A percentile compares a stretch with the other conserved stretches of the same genome.
Conservation (phyloP, 2,888 invertebrate genomes). For the Rhodophaea formosa region DNA sequence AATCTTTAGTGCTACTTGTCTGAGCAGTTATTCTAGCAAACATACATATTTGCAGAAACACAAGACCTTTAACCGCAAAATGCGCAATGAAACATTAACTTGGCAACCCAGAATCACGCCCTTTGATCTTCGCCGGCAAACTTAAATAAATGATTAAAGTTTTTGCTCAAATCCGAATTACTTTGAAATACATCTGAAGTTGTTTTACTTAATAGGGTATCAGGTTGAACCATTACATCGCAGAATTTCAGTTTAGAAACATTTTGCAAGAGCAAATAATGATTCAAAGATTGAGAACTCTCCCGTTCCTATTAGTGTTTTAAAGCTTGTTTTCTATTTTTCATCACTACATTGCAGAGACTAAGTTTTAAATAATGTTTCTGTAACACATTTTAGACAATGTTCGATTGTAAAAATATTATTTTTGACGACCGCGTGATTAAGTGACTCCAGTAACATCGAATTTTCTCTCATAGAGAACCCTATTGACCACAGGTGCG, state of each 20-base stretch:
- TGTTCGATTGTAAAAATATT: too few species aligned
- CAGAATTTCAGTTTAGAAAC: background rate
- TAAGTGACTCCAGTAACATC: too few species aligned
- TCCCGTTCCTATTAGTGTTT: background rate
- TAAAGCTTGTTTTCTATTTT: too few species aligned
- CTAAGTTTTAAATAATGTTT: too few species aligned
- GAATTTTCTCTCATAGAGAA: too few species aligned
- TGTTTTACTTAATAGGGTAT: conserved; percentile 40
- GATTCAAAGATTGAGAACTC: background rate
- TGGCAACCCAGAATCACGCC: conserved; percentile 11
- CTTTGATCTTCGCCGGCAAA: conserved; percentile 45
- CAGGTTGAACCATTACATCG: background rate
- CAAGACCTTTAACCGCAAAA: background rate
- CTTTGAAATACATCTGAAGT: conserved; percentile 45
- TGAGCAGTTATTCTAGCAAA: background rate
- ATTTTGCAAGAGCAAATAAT: background rate
- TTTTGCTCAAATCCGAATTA: conserved; percentile 32
- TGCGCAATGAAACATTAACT: conserved; percentile 11
- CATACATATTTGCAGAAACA: background rate
- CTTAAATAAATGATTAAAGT: conserved; percentile 58
- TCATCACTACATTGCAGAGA: too few species aligned
- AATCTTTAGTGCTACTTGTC: too few species aligned
- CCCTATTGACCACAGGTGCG: too few species aligned
- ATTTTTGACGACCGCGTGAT: too few species aligned
- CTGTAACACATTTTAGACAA: too few species aligned